A percentile compares a stretch with the other conserved stretches of the same genome.
phyloP scores from a whole-genome alignment of 1,140 invertebrate species.

The Coboldia fuscipes region DNA sequence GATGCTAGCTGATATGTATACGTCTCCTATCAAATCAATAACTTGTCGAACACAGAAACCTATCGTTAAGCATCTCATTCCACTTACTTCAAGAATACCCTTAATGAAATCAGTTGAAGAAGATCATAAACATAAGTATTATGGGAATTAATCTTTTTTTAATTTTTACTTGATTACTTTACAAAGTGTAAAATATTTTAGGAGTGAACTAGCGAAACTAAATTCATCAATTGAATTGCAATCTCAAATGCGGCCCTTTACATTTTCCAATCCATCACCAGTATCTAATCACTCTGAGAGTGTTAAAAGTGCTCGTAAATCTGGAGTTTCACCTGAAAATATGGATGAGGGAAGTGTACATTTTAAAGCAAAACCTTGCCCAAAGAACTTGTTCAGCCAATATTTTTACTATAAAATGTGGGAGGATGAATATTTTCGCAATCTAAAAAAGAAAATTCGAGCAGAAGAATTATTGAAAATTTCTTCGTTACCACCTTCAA shows the following conservation, averaged over 20 bases:
- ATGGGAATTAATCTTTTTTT: neutral
- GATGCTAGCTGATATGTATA: neutral
- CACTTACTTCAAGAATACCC: constrained; percentile 3
- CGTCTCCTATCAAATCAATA: too few species aligned
- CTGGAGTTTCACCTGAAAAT: too few species aligned
- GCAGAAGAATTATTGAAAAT: constrained; percentile 5
- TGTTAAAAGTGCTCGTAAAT: too few species aligned
- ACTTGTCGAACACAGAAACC: neutral
- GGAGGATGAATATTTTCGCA: constrained; percentile 3
- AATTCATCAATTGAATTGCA: constrained; percentile 4
- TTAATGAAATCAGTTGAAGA: neutral
- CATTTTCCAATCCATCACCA: neutral
- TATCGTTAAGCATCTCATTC: neutral
- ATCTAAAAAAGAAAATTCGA: constrained; percentile 2
- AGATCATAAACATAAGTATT: constrained; percentile 3
- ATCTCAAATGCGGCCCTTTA: constrained; percentile 3
- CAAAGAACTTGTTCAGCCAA: constrained; percentile 3
- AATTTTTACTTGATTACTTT: neutral
- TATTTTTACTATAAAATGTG: constrained; percentile 2
- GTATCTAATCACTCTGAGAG: too few species aligned
- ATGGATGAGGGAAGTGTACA: neutral
- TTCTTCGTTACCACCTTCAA: constrained; percentile 7
- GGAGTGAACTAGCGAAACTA: constrained; percentile 1
- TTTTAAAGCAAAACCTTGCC: constrained; percentile 2
- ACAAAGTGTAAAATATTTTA: neutral